These are phyloP conservation scores for Andrena bicolor DNA, from an alignment of 2,888 invertebrate genomes.

Conservation along the genomic window DNA sequence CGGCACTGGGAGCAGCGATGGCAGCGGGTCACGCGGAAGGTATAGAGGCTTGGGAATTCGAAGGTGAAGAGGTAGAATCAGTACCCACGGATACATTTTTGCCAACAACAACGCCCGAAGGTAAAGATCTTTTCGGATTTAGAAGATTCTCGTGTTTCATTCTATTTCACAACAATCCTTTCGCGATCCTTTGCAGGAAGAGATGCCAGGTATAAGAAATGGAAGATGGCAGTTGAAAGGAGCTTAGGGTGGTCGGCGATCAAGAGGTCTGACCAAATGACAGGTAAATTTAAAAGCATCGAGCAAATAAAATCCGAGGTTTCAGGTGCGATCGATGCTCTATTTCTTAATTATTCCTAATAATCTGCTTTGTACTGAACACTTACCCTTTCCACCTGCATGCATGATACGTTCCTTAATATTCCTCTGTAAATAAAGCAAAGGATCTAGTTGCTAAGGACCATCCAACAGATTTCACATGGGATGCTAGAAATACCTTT, in stretches of 20 bases:
- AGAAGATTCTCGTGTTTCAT: background rate
- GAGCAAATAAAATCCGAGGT: constrained; percentile 34
- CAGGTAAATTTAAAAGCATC: constrained; percentile 87
- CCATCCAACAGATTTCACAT: background rate
- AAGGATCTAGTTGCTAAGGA: constrained; percentile 14
- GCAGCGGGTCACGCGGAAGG: constrained; percentile 94
- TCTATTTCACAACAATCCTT: background rate
- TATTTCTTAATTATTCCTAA: background rate
- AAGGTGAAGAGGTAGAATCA: constrained; percentile 87
- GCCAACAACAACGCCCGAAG: constrained; percentile 92
- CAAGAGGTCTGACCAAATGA: constrained; percentile 91
- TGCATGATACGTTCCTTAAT: constrained; percentile 37
- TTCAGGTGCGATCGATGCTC: constrained; percentile 28
- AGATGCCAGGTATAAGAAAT: constrained; percentile 93
- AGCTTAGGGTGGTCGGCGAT: constrained; percentile 95
- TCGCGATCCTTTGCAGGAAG: constrained; percentile 88
- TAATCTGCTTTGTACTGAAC: background rate
- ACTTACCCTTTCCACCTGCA: too few species aligned
- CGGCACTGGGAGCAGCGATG: constrained; percentile 97
- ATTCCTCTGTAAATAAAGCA: constrained; percentile 50
- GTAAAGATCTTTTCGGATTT: constrained; percentile 82
- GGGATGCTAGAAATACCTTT: background rate
- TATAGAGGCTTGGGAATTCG: constrained; percentile 90
- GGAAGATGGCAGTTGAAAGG: constrained; percentile 98
- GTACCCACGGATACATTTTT: constrained; percentile 91